A percentile compares a stretch with the other conserved stretches of the same genome.
Conservation (phyloP, 2,113 vertebrate species). For the Thymallus thymallus region DNA sequence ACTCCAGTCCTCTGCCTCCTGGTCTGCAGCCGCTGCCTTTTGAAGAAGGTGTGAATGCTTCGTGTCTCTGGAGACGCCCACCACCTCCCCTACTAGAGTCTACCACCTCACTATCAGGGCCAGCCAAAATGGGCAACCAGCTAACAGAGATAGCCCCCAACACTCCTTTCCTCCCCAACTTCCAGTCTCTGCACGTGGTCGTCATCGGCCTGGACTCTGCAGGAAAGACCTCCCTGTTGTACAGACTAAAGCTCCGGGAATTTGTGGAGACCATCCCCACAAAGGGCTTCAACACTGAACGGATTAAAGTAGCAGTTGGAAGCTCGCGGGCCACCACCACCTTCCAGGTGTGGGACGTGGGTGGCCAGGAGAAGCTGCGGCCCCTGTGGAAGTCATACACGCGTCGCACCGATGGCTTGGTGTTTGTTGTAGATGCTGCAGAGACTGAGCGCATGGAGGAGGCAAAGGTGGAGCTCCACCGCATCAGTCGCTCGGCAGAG, state of each 20-base stretch:
- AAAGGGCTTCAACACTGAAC: constrained; percentile 83
- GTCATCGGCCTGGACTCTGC: constrained; percentile 79
- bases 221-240: constrained; percentile 81
- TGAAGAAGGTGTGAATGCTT: constrained; percentile 45
- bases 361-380: constrained; percentile 82
- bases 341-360: constrained; percentile 84
- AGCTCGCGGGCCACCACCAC: constrained; percentile 67
- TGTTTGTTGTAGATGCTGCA: constrained; percentile 79
- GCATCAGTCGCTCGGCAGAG: constrained; percentile 71
- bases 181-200: constrained; percentile 77
- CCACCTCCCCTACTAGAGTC: neutral
- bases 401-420: constrained; percentile 78
- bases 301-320: constrained; percentile 73
- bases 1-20: constrained; percentile 11
- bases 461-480: constrained; percentile 78
- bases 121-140: constrained; percentile 77
- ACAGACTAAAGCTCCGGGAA: constrained; percentile 80
- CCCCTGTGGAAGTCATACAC: constrained; percentile 84
- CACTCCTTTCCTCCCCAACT: constrained; percentile 67
- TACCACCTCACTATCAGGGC: neutral
- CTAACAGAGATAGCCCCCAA: constrained; percentile 73
- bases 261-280: constrained; percentile 80
- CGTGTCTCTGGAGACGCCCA: neutral
- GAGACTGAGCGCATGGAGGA: constrained; percentile 80
- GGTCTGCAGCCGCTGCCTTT: constrained; percentile 21